Conservation (phyloP, 1,140 invertebrate species). For the Mylabris phalerata region DNA sequence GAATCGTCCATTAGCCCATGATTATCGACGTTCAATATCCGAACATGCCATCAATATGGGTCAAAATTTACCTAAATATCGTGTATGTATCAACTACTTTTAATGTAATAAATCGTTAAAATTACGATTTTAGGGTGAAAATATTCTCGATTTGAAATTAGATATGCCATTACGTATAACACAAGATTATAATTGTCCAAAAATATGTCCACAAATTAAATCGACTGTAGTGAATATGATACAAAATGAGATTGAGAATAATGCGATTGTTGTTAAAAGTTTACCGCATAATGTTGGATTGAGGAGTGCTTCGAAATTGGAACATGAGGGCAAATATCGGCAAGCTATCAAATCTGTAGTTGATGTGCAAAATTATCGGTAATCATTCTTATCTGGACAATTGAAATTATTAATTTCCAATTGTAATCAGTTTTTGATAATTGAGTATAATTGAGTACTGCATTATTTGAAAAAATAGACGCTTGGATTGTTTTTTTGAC, state of each 20-base stretch:
- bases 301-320: conserved; percentile 32
- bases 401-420: too few species aligned
- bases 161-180: conserved; percentile 74
- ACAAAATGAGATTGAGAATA: conserved; percentile 34
- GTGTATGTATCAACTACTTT: conserved; percentile 22
- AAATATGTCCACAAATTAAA: conserved; percentile 39
- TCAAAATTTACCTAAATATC: conserved; percentile 26
- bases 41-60: conserved; percentile 61
- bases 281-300: conserved; percentile 30
- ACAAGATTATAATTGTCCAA: conserved; percentile 55
- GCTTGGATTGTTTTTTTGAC: too few species aligned
- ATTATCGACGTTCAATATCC: conserved; percentile 55
- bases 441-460: too few species aligned
- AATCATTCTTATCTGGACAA: conserved; percentile 1
- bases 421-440: too few species aligned
- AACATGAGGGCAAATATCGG: conserved; percentile 38
- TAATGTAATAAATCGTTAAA: not conserved
- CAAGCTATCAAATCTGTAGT: conserved; percentile 35
- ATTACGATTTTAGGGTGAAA: conserved; percentile 62
- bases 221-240: conserved; percentile 37
- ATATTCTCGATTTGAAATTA: conserved; percentile 74
- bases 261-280: conserved; percentile 35
- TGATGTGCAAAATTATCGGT: conserved; percentile 43
- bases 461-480: too few species aligned
- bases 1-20: conserved; percentile 36